phyloP scores from a whole-genome alignment of 2,888 invertebrate genomes.

The Drosophila lutescens region DNA sequence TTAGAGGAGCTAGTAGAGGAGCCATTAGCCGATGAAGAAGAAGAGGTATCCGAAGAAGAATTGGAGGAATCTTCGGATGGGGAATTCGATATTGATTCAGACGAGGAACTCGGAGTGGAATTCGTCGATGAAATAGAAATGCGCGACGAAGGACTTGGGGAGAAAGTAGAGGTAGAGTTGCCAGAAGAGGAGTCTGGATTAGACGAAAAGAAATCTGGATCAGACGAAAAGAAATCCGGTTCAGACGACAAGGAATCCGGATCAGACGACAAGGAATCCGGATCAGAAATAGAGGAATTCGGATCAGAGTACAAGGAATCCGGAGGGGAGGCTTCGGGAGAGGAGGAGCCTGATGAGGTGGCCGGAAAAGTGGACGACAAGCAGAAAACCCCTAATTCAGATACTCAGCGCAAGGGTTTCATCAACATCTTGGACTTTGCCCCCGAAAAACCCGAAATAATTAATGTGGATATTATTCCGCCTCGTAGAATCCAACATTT shows the following conservation, averaged over 20 bases:
- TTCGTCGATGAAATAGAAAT: not conserved
- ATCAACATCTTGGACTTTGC: not conserved
- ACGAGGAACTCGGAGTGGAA: not conserved
- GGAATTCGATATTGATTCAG: not conserved
- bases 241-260: not conserved
- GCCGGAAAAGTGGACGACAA: not conserved
- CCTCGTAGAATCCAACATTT: too few relatives aligned
- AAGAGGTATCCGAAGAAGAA: not conserved
- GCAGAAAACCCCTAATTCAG: not conserved
- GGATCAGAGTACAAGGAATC: not conserved
- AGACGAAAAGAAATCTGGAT: too few relatives aligned
- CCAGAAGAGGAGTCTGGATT: too few relatives aligned
- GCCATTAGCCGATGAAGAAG: not conserved
- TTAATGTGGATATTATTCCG: not conserved
- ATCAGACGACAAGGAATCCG: not conserved
- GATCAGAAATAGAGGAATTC: not conserved
- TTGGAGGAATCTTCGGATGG: too few relatives aligned
- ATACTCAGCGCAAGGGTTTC: not conserved
- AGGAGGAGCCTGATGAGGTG: not conserved
- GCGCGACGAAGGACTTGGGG: not conserved
- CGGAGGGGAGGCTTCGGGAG: not conserved
- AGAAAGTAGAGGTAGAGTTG: not conserved
- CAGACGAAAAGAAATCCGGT: too few relatives aligned
- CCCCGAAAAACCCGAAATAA: not conserved
- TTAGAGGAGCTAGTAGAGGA: not conserved